These are phyloP conservation scores for Caenorhabditis becei DNA, from an alignment of 2,888 invertebrate species.

Conservation along the genomic window DNA sequence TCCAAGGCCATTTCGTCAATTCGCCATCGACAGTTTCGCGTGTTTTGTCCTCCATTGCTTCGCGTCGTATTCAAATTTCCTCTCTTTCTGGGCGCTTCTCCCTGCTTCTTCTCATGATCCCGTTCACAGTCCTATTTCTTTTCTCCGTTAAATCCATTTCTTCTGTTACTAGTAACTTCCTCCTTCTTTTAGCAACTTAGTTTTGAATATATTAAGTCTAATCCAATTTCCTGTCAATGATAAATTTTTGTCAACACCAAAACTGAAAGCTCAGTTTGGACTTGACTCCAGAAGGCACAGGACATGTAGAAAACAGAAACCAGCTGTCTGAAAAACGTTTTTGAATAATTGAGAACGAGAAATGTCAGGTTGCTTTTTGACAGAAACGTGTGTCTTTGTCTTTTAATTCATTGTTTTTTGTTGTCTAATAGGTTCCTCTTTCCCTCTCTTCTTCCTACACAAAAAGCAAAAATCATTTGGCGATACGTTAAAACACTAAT, in stretches of 20 bases:
- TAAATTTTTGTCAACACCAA: not conserved
- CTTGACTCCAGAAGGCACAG: not conserved
- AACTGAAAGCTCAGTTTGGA: not conserved
- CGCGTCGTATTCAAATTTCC: slow-evolving; percentile 56
- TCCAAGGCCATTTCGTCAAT: slow-evolving; percentile 62
- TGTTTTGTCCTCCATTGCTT: slow-evolving; percentile 54
- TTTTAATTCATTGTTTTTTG: not conserved
- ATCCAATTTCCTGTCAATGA: not conserved
- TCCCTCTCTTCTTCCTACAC: not conserved
- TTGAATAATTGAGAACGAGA: not conserved
- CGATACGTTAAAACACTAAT: slow-evolving; percentile 38
- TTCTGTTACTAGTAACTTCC: not conserved
- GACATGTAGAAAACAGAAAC: not conserved
- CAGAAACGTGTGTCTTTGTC: not conserved
- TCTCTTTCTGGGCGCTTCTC: slow-evolving; percentile 19
- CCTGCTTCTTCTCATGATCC: slow-evolving; percentile 25
- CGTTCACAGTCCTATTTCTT: slow-evolving; percentile 48
- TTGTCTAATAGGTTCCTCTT: not conserved
- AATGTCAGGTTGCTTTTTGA: not conserved
- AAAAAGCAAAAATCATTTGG: slow-evolving; percentile 21
- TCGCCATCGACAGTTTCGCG: slow-evolving; percentile 39
- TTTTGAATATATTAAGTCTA: not conserved
- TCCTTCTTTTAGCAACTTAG: not conserved
- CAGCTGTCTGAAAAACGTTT: slow-evolving; percentile 3
- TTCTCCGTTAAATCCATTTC: slow-evolving; percentile 14